Conservation (phyloP, 1,140 invertebrate species). For the Neuroterus valhalla region DNA sequence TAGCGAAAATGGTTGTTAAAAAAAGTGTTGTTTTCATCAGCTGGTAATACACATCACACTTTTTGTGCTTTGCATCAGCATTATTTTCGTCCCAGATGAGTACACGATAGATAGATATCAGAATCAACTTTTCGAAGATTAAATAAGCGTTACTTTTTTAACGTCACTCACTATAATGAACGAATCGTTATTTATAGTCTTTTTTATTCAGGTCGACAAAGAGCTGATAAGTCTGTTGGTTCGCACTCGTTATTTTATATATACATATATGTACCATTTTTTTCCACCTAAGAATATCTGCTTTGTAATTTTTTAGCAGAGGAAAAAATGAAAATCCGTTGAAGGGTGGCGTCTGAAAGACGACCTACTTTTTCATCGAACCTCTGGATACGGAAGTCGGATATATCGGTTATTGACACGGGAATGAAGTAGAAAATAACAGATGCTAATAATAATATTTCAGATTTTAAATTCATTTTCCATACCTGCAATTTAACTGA, state of each 20-base stretch:
- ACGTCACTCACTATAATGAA: slow-evolving; percentile 13
- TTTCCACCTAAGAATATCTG: neutral
- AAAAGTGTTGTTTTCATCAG: slow-evolving; percentile 19
- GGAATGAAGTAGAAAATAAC: neutral
- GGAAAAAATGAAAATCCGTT: neutral
- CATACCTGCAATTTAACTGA: neutral
- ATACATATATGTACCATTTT: neutral
- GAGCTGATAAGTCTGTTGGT: neutral
- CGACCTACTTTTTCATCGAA: slow-evolving; percentile 14
- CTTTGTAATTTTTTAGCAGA: neutral
- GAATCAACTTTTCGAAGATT: neutral
- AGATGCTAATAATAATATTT: neutral
- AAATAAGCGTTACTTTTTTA: neutral
- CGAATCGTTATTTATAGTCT: slow-evolving; percentile 25
- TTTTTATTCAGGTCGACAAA: slow-evolving; percentile 27
- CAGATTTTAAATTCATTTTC: neutral
- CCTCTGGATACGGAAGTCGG: slow-evolving; percentile 20
- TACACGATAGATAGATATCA: too few relatives aligned
- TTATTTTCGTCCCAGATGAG: slow-evolving; percentile 16
- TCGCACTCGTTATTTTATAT: slow-evolving; percentile 2
- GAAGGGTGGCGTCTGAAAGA: neutral
- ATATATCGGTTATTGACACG: slow-evolving; percentile 17
- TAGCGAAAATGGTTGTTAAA: neutral
- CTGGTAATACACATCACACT: neutral
- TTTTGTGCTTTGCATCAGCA: slow-evolving; percentile 12